Percentiles rank a stretch among this genome's conserved stretches.
phyloP scores from a whole-genome alignment of 2,888 invertebrate genomes.

The Tipula unca region DNA sequence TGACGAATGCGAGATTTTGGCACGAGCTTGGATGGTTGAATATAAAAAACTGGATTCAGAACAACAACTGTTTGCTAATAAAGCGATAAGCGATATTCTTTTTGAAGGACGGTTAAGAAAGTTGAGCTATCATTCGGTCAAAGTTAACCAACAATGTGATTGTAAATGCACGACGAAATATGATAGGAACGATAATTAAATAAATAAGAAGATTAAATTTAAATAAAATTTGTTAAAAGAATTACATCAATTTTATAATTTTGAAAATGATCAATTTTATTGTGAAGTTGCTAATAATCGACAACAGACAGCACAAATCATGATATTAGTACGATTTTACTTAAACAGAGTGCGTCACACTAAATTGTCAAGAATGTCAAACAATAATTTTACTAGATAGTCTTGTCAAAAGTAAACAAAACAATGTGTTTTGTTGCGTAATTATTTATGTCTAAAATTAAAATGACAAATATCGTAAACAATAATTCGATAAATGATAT shows the following conservation, averaged over 20 bases:
- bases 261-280: not conserved
- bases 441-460: not conserved
- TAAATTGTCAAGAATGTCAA: not conserved
- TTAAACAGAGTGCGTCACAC: not conserved
- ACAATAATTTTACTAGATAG: too few species aligned
- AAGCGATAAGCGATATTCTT: not conserved
- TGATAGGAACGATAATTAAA: not conserved
- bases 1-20: not conserved
- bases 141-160: not conserved
- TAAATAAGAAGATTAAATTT: not conserved
- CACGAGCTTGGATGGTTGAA: not conserved
- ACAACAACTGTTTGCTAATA: not conserved
- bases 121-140: not conserved
- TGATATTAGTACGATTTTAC: too few species aligned
- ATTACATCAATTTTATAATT: too few species aligned
- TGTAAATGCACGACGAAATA: not conserved
- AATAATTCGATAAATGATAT: conserved; percentile 46
- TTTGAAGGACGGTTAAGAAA: not conserved
- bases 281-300: not conserved
- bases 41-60: not conserved
- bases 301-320: not conserved
- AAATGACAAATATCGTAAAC: not conserved
- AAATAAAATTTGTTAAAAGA: not conserved
- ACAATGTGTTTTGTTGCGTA: not conserved
- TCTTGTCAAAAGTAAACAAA: not conserved